Base-by-base conservation (phyloP, 2,113 vertebrate species). In the Alexandromys fortis region DNA sequence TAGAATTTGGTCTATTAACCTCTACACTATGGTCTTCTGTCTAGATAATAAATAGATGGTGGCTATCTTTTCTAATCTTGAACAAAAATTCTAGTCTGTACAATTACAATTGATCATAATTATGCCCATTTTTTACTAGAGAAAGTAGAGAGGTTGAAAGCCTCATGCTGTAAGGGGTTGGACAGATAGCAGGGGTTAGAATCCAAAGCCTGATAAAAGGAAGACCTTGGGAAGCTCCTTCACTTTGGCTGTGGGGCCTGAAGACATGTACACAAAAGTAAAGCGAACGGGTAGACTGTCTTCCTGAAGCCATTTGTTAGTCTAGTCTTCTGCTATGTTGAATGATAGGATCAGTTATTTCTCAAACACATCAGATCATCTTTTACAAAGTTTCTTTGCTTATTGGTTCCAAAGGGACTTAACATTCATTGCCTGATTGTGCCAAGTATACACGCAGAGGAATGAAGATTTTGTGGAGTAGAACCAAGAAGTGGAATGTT, bases 71-170 rank as follows among this genome's bases (percentile, higher is more conserved):
- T 89, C 16, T 78, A 7, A 77, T 90, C 12, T 26, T 97, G n/a
- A 94, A 45, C 42, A 92, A 68, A 87, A 92, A 83, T 28, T 49
- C 42, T 87, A 11, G 72, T 83, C 26, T 88, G 33, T 92, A 19
- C 72, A 70, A 26, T 55, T 28, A n/a, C 30, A 52, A 26, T 17
- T 55, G 33, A 47, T 89, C 19, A 83, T 30, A 75, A 82, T 68
- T 55, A 77, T 72, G 61, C 11, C 17, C 38, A 30, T 4, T 45
- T 88, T 94, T 52, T 58, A 67, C 30, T 85, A 89, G 63, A 83
- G 47, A 21, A 5, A 90, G 19, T 90, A 78, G 63, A 85, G 33
- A 88, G 12, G 10, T 87, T 82, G 26, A 91, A 47, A 21, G 14
- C 22, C 24, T 89, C 17, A 72, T 63, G 22, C 61, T 91, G 12